Percentiles rank a stretch among this genome's conserved stretches.
Evolutionary conservation across 2,113 vertebrate genomes (phyloP).

Genomic region (Phodopus roborovskii): DNA sequence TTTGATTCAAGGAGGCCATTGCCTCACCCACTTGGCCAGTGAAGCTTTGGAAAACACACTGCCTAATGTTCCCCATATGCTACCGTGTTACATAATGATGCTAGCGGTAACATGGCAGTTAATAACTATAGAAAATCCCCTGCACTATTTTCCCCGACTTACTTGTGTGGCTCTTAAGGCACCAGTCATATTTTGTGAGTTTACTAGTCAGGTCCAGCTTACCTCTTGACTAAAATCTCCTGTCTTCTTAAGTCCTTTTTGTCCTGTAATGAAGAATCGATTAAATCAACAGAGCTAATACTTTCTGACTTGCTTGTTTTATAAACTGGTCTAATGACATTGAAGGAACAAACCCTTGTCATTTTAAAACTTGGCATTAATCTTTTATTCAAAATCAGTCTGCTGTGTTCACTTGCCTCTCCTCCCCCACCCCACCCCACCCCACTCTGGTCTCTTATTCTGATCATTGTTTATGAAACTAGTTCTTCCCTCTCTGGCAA

Average conservation of each 20-base stretch:
- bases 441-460: slow-evolving; percentile 56
- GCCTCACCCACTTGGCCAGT: slow-evolving; percentile 63
- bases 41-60: slow-evolving; percentile 45
- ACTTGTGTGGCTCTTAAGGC: neutral
- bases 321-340: slow-evolving; percentile 5
- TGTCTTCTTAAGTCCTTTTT: slow-evolving; percentile 7
- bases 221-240: neutral
- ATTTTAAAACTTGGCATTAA: neutral
- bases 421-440: slow-evolving; percentile 43
- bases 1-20: slow-evolving; percentile 71
- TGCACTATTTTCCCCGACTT: neutral
- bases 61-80: slow-evolving; percentile 57
- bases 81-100: slow-evolving; percentile 67
- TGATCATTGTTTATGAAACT: slow-evolving; percentile 79
- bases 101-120: slow-evolving; percentile 47
- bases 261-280: neutral
- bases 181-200: slow-evolving; percentile 4
- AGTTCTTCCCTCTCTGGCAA: slow-evolving; percentile 69
- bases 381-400: neutral
- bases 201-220: slow-evolving; percentile 7
- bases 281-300: neutral
- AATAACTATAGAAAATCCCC: slow-evolving; percentile 47
- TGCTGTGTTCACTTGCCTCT: neutral
- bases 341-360: slow-evolving; percentile 27
- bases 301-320: neutral